These are phyloP conservation scores for Platynereis dumerilii DNA, from an alignment of 2,888 invertebrate genomes.

Conservation along the genomic window DNA sequence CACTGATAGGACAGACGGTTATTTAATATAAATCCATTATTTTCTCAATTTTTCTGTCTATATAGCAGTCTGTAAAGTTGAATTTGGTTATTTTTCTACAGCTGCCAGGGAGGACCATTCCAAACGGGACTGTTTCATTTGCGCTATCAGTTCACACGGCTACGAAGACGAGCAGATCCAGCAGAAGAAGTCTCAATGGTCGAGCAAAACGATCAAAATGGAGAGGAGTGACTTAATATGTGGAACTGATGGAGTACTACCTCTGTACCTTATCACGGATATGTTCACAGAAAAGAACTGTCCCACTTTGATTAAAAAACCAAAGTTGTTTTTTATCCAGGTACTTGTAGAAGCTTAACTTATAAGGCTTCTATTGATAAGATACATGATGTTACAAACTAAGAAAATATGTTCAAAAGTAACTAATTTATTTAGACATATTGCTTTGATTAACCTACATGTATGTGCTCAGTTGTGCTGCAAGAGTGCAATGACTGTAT, in stretches of 20 bases:
- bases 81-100: too few species aligned
- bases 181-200: conserved; percentile 5
- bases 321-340: conserved; percentile 76
- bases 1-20: too few species aligned
- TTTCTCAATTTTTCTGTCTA: too few species aligned
- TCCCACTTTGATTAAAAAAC: conserved; percentile 84
- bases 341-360: conserved; percentile 60
- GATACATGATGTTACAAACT: too few species aligned
- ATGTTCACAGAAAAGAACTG: conserved; percentile 74
- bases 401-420: too few species aligned
- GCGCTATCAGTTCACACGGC: conserved; percentile 87
- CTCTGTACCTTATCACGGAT: conserved; percentile 75
- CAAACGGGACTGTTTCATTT: conserved; percentile 75
- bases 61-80: too few species aligned
- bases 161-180: not conserved
- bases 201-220: not conserved
- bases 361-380: too few species aligned
- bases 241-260: conserved; percentile 83
- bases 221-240: conserved; percentile 81
- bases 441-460: too few species aligned
- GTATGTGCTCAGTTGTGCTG: too few species aligned
- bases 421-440: too few species aligned
- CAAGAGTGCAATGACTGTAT: too few species aligned
- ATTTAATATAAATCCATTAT: too few species aligned
- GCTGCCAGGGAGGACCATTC: conserved; percentile 2